Evolutionary conservation across 1,140 invertebrate genomes (phyloP).

Genomic region (Apis cerana): DNA sequence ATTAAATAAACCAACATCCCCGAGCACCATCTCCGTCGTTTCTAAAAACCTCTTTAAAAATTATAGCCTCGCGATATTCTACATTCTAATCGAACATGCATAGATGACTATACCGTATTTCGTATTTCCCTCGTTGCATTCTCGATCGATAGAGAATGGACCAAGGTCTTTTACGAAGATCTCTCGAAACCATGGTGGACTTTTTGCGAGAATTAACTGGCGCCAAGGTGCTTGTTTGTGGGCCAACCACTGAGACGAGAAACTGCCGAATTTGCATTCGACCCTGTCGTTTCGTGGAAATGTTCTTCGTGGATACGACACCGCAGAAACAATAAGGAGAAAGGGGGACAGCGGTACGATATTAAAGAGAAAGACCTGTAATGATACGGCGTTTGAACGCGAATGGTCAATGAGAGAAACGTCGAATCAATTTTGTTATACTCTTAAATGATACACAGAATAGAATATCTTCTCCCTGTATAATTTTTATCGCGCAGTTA

Average conservation of each 20-base stretch:
- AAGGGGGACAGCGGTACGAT: conserved; percentile 35
- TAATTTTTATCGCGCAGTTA: background rate
- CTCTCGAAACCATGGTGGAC: no score
- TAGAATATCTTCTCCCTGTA: no score
- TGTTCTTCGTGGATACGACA: conserved; percentile 27
- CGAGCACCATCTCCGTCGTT: no score
- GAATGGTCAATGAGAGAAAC: conserved; percentile 8
- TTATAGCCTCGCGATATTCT: background rate
- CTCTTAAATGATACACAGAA: background rate
- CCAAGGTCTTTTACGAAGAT: no score
- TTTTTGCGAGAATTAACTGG: conserved; percentile 51
- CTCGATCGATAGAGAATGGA: conserved; percentile 12
- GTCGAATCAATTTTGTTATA: conserved; percentile 8
- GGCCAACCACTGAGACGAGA: conserved; percentile 16
- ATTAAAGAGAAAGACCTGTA: conserved; percentile 51
- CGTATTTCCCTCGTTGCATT: background rate
- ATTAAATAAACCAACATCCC: no score
- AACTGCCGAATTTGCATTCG: conserved; percentile 55
- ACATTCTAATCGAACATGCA: background rate
- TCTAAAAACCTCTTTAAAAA: background rate
- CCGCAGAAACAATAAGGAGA: background rate
- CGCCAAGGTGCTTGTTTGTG: conserved; percentile 17
- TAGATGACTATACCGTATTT: background rate
- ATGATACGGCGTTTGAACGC: conserved; percentile 8
- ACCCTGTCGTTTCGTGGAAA: conserved; percentile 42